phyloP scores from a whole-genome alignment of 2,113 vertebrate species.

The Anarhynchus alexandrinus region DNA sequence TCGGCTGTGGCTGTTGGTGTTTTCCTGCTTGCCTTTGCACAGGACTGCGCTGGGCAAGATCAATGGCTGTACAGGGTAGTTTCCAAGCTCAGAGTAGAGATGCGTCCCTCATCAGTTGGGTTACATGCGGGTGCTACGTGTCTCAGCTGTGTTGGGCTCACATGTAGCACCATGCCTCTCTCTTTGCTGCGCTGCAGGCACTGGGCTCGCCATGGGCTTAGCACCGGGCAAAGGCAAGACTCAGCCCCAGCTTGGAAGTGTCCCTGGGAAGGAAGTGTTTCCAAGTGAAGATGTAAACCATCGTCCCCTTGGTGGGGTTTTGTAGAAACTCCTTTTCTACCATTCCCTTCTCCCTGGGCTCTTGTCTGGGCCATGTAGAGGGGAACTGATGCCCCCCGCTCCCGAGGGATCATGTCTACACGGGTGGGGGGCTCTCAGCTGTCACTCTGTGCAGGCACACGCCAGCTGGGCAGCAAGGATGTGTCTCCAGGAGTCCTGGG shows the following conservation, averaged over 20 bases:
- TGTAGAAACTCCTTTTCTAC: not conserved
- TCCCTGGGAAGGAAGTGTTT: not conserved
- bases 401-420: accelerated
- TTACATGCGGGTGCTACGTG: not conserved
- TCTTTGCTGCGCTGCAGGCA: not conserved
- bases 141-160: not conserved
- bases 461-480: not conserved
- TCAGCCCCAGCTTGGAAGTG: not conserved
- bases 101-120: not conserved
- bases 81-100: not conserved
- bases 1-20: not conserved
- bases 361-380: not conserved
- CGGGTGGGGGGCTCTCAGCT: not conserved
- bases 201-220: not conserved
- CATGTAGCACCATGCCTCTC: not conserved
- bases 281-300: not conserved
- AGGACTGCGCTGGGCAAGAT: not conserved
- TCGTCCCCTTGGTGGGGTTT: accelerated
- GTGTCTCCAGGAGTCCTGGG: not conserved
- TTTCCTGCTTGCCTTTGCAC: not conserved
- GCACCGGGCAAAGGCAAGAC: not conserved
- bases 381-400: accelerated
- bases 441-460: not conserved
- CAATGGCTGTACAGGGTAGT: not conserved
- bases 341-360: not conserved